These are phyloP conservation scores for Ascidia mentula DNA, from an alignment of 23 tunicate genomes.

Conservation along the genomic window DNA sequence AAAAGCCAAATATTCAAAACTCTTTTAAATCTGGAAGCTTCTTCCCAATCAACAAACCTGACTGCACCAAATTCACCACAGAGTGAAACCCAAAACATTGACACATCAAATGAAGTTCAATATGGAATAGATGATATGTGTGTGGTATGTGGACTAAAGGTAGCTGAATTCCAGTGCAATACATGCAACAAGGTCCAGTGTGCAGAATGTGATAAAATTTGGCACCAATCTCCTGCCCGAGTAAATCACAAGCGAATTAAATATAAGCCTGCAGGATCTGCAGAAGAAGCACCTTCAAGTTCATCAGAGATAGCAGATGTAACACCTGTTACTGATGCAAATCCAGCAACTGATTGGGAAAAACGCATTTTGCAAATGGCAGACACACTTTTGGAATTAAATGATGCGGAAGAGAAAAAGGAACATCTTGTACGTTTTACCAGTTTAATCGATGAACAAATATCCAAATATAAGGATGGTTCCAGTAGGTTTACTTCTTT, in stretches of 20 bases:
- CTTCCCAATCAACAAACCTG: too few relatives aligned
- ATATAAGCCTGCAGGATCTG: not conserved
- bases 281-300: not conserved
- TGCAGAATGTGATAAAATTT: conserved; percentile 56
- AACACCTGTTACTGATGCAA: not conserved
- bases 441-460: conserved; percentile 43
- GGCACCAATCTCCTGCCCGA: conserved; percentile 66
- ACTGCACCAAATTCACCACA: too few relatives aligned
- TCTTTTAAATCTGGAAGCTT: too few relatives aligned
- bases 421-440: conserved; percentile 23
- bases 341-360: conserved; percentile 24
- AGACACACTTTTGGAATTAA: conserved; percentile 12
- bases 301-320: not conserved
- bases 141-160: conserved; percentile 68
- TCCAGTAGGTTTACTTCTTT: conserved; percentile 18
- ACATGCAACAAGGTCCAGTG: conserved; percentile 54
- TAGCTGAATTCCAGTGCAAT: conserved; percentile 41
- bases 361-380: conserved; percentile 15
- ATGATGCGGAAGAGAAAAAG: conserved; percentile 7
- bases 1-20: not conserved
- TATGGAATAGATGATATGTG: conserved; percentile 41
- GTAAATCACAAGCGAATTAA: conserved; percentile 26
- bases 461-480: conserved; percentile 19
- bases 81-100: too few relatives aligned
- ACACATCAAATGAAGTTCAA: not conserved